Evolutionary conservation across 2,113 vertebrate genomes (phyloP), one percentile per base, ranked within the genome.

Genomic region (Trematomus loennbergii): DNA sequence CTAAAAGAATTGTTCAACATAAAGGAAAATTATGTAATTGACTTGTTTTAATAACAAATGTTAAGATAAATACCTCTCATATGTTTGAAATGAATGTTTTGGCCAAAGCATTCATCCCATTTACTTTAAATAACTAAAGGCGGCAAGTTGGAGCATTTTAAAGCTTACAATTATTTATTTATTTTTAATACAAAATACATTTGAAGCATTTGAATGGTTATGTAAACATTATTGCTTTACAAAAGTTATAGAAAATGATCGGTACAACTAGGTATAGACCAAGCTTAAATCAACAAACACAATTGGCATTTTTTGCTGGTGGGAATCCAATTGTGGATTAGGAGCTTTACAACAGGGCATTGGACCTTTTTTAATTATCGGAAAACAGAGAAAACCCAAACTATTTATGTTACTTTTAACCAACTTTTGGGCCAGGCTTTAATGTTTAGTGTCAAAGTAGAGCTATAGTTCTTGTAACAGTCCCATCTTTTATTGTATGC

Each of bases 361-460:
- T 45, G 1, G 64, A 29, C 7, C 68, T 43, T 67, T 29, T 75
- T 3, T 15, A 55, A 43, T 64, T n/a, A 50, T 59, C 5, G 15
- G 61, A 72, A 64, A 17, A 46, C 7, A 3, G 8, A 61, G 15
- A 8, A 49, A 29, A 25, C 60, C 12, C 61, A 78, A 58, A 68
- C 17, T 25, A 67, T 36, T 53, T 15, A 36, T 17, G 20, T 54
- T 22, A 1, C 22, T 61, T 67, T 60, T 59, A 2, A 43, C 74
- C 46, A 20, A 22, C 66, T 52, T 62, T 75, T 7, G 15, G 29
- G 25, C 71, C 55, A 57, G 15, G 46, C 18, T 59, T 0, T 57
- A 29, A 46, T 48, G 17, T 46, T 25, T 58, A 64, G 50, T 62
- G 54, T 63, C 49, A 81, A 45, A 33, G 43, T 45, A 61, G 25